Conservation (phyloP, 1,140 invertebrate species). For the Drosophila azteca region DNA sequence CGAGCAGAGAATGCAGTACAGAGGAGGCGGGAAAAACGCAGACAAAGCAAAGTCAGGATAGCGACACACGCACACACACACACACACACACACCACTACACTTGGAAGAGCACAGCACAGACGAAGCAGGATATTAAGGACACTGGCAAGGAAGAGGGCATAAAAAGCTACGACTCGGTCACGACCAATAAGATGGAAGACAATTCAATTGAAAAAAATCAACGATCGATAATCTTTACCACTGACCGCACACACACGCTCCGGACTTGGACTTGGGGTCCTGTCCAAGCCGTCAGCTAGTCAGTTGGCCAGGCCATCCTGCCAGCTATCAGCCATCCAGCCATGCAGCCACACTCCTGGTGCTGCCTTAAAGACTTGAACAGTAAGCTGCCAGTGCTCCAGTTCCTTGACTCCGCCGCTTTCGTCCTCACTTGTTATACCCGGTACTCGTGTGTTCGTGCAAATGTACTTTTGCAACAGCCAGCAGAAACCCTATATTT, state of each 20-base stretch:
- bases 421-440: not conserved
- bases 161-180: conserved; percentile 59
- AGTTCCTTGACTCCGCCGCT: conserved; percentile 7
- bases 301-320: conserved; percentile 37
- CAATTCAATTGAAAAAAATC: conserved; percentile 83
- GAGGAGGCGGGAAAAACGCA: conserved; percentile 49
- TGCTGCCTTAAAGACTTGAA: conserved; percentile 53
- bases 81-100: conserved; percentile 1
- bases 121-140: conserved; percentile 17
- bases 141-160: conserved; percentile 32
- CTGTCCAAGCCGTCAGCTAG: conserved; percentile 12
- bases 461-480: too few species aligned
- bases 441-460: too few species aligned
- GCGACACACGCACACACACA: conserved; percentile 19
- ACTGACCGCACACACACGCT: conserved; percentile 64
- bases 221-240: conserved; percentile 77
- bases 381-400: conserved; percentile 16
- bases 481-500: too few species aligned
- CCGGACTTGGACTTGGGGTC: conserved; percentile 8
- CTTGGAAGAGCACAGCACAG: too few species aligned
- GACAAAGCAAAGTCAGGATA: conserved; percentile 71
- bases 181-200: conserved; percentile 79
- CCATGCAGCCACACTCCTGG: conserved; percentile 6
- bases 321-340: conserved; percentile 12
- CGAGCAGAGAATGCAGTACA: conserved; percentile 13